Evolutionary conservation across 2,797 vertebrate species (phyloP), one percentile per base, ranked within the genome.

Genomic region (Gobio occitaniae): DNA sequence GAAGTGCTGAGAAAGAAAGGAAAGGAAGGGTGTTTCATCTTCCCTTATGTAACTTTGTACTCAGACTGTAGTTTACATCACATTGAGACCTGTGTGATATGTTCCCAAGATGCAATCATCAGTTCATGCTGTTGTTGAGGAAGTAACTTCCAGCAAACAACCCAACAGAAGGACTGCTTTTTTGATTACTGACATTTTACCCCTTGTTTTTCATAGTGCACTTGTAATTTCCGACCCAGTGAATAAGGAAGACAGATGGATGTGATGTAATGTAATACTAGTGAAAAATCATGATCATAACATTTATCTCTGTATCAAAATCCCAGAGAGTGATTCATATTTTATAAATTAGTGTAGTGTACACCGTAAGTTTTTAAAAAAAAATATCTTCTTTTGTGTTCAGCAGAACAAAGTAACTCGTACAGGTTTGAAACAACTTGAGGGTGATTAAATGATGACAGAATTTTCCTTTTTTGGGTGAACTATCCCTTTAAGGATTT

Each of bases 91-190:
- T 65, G 29, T 72, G n/a, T 17, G 8, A 72, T 50, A 17, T 29
- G n/a, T 29, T 29, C 25, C 8, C 17, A 17, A 29, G 80, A 78
- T 65, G 71, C 83, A 70, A 44, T 88, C 68, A 81, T 86, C 75
- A 83, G 69, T 52, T 13, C 36, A 88, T 91, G 72, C 87, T 87
- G 87, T 88, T 89, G 85, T 87, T 89, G 90, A 90, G 79, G 89
- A 90, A 92, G 89, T 90, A 92, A 91, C 87, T 88, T 83, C 65
- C 65, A 38, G 32, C 21, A 71, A 71, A 48, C 1, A 29, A 72
- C 76, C 85, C 87, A 87, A 87, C 65, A 56, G 36, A 47, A 87
- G 77, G 71, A 71, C 80, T 83, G 88, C 10, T 36, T 90, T 63
- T 52, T 52, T 32, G 32, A 2, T 32, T 32, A 48, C 47, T 13